Evolutionary conservation across 2,113 vertebrate genomes (phyloP), one percentile per base, ranked within the genome.

Genomic region (Lampris incognitus): DNA sequence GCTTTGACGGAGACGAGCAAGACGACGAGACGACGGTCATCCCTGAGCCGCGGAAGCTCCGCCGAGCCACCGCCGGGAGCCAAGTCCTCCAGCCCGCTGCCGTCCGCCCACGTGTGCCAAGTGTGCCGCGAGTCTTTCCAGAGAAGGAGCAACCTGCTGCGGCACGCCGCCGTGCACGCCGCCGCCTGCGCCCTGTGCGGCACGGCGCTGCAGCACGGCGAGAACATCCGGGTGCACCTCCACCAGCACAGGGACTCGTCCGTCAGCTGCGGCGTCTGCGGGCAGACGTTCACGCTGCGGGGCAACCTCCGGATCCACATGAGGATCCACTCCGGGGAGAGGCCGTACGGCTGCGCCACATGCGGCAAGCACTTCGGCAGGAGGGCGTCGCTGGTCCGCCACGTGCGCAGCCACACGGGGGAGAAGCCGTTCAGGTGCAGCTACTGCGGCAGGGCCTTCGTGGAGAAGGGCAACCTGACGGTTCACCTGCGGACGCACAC

Each of bases 381-480:
- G 44, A 37, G 69, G 37, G 84, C 72, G 0, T 66, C 79, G 46
- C 76, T 85, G 65, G 69, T 73, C 54, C 59, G 72, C 1, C 84
- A 85, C 39, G 60, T 82, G 2, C 72, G 79, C 68, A 66, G 76
- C 72, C 84, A 82, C 72, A 82, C 72, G 55, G 84, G 84, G 11
- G 84, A 85, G 76, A 85, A 85, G 69, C 84, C 79, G 0, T 79
- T 69, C 51, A 38, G 1, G 50, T 85, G 84, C 69, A 11, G 51
- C 1, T 62, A 54, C 72, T 85, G 84, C 46, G 76, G 79, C 50
- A 72, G 50, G 37, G 38, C 79, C 76, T 85, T 85, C 5, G 69
- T 75, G 38, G 79, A 86, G 57, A 86, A 86, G 51, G 79, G 79
- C 1, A 82, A 86, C 76, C 72, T 85, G 65, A 85, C 69, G 1